Evolutionary conservation across 2,797 vertebrate species (phyloP), one percentile per base, ranked within the genome.

Genomic region (Lepilemur septentrionalis): DNA sequence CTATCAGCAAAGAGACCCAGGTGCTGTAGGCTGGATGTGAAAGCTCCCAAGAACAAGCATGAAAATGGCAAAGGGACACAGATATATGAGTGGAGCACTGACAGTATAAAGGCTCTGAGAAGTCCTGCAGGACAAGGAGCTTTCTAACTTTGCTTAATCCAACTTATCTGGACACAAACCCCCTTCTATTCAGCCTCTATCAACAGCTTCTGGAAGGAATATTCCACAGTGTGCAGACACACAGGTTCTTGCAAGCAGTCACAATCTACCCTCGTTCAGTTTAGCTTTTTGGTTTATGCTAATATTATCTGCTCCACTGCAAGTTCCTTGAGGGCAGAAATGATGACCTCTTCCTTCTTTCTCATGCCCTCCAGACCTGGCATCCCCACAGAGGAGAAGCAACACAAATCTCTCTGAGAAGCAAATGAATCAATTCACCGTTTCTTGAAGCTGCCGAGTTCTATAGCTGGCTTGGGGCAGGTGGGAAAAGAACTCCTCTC

Each of bases 401-500:
- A 25, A 59, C 80, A 55, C 87, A 15, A 48, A 55, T 38, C 84
- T 90, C 59, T 38, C 65, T 0, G 4, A 82, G 67, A 72, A 75
- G 78, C 17, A 11, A 23, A 32, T 38, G 78, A 91, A 70, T 95
- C 50, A 13, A 75, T 82, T 75, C 79, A 9, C 38, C 57, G 0
- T 35, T 48, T 83, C 91, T 93, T 23, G 52, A 55, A 92, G 95
- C 76, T 32, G 48, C 4, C 0, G 50, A 38, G 43, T 46, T 90
- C 88, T 75, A 1, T 4, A 13, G 88, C 85, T 52, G 75, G 78
- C 61, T 10, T 1, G 63, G 72, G 79, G 81, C 25, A 0, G 57
- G 82, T 92, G 76, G 25, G 75, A 89, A 92, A 79, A 95, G 89
- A 94, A 32, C 65, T 57, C 17, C 70, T 94, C 92, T 38, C 87